These are phyloP conservation scores for Phoxinus phoxinus DNA, from an alignment of 2,113 vertebrate species.

Conservation along the genomic window DNA sequence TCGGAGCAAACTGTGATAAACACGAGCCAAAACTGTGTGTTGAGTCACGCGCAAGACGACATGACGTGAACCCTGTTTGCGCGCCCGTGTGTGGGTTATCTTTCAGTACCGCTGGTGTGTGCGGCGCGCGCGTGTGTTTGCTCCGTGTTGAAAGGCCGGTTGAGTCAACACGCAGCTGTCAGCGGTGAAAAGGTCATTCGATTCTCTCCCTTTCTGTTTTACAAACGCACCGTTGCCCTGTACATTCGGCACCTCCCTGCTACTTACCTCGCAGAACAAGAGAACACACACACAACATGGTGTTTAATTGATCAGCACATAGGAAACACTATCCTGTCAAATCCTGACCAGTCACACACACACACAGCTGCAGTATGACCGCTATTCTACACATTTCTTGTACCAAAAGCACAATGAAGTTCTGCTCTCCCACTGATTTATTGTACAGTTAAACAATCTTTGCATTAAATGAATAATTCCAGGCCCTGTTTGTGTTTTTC, in stretches of 20 bases:
- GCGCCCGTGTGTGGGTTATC: slow-evolving; percentile 35
- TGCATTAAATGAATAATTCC: neutral
- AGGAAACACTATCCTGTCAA: neutral
- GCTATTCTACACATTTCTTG: neutral
- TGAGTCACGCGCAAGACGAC: neutral
- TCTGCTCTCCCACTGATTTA: neutral
- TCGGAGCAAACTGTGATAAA: slow-evolving; percentile 8
- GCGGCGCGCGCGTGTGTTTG: slow-evolving; percentile 38
- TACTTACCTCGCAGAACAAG: slow-evolving; percentile 23
- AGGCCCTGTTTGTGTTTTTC: neutral
- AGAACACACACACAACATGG: neutral
- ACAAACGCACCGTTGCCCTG: neutral
- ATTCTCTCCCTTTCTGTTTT: slow-evolving; percentile 49
- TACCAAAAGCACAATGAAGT: neutral
- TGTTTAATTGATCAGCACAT: slow-evolving; percentile 24
- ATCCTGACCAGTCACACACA: neutral
- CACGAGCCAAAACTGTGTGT: neutral
- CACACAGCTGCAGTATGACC: neutral
- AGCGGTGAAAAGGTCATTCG: slow-evolving; percentile 59
- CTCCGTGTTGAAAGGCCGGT: slow-evolving; percentile 50
- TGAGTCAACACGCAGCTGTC: slow-evolving; percentile 64
- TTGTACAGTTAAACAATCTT: neutral
- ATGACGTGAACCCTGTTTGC: slow-evolving; percentile 17
- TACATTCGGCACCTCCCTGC: neutral
- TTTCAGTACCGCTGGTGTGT: slow-evolving; percentile 26